phyloP scores from a whole-genome alignment of 2,797 vertebrate species.

The Sebastes kiyomatsui region DNA sequence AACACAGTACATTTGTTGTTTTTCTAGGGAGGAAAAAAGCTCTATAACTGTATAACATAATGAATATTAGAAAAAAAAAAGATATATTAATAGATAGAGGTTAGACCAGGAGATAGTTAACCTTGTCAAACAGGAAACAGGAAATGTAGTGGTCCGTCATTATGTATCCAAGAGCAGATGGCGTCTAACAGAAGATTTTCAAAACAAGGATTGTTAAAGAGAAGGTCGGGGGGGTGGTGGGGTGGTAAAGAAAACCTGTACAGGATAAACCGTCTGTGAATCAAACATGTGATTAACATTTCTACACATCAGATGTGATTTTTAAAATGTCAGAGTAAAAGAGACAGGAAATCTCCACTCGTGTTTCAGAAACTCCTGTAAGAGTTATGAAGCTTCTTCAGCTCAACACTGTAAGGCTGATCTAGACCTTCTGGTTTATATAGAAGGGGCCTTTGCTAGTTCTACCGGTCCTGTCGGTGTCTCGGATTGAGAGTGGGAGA shows the following conservation, averaged over 20 bases:
- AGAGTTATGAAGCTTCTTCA: not conserved
- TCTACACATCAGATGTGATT: slow-evolving; percentile 11
- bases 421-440: not conserved
- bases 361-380: not conserved
- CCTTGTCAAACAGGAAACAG: slow-evolving; percentile 68
- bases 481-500: not conserved
- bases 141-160: slow-evolving; percentile 53
- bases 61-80: slow-evolving; percentile 2
- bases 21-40: slow-evolving; percentile 37
- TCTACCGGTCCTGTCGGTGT: not conserved
- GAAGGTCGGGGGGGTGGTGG: not conserved
- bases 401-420: not conserved
- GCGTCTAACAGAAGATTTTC: slow-evolving; percentile 51
- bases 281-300: slow-evolving; percentile 43
- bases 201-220: slow-evolving; percentile 56
- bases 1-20: slow-evolving; percentile 70
- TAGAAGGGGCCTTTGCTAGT: not conserved
- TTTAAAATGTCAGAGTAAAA: not conserved
- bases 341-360: not conserved
- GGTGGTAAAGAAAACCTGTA: slow-evolving; percentile 22
- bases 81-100: slow-evolving; percentile 45
- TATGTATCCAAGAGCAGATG: slow-evolving; percentile 52
- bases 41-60: slow-evolving; percentile 46
- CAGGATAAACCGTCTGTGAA: slow-evolving; percentile 43
- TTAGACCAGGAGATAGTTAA: slow-evolving; percentile 62